Conservation (phyloP, 2,797 vertebrate species). For the Smutsia gigantea region DNA sequence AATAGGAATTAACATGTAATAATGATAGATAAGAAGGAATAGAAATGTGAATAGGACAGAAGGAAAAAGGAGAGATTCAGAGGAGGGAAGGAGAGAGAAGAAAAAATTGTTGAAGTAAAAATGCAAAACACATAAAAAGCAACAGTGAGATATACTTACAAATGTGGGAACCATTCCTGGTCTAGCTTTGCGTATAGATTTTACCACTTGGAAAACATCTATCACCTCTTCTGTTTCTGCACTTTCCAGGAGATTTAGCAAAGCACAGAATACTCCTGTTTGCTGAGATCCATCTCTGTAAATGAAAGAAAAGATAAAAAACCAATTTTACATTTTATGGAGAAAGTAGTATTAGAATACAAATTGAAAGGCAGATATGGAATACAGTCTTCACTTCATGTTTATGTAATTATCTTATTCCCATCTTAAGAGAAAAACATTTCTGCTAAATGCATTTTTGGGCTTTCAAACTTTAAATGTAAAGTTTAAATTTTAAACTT, state of each 20-base stretch:
- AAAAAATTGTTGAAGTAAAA: fast-evolving
- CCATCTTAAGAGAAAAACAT: background rate
- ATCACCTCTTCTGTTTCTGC: slow-evolving; percentile 93
- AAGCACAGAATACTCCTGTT: slow-evolving; percentile 93
- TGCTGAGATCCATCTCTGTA: slow-evolving; percentile 93
- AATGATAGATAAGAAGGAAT: background rate
- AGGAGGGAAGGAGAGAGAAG: no score
- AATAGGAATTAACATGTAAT: background rate
- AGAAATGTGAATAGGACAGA: background rate
- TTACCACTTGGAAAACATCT: slow-evolving; percentile 95
- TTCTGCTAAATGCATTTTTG: background rate
- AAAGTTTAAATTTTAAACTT: background rate
- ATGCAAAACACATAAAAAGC: fast-evolving
- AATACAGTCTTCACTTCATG: background rate
- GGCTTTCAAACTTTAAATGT: no score
- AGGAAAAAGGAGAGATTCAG: background rate
- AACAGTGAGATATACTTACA: slow-evolving; percentile 86
- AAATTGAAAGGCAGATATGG: background rate
- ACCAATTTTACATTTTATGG: background rate
- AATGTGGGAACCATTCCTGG: slow-evolving; percentile 88
- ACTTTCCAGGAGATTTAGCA: slow-evolving; percentile 94
- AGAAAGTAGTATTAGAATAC: background rate
- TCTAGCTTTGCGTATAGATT: slow-evolving; percentile 92
- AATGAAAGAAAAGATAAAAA: background rate
- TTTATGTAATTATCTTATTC: background rate